A percentile compares a stretch with the other conserved stretches of the same genome.
Conservation (phyloP, 1,140 invertebrate genomes). For the Hetaerina americana region DNA sequence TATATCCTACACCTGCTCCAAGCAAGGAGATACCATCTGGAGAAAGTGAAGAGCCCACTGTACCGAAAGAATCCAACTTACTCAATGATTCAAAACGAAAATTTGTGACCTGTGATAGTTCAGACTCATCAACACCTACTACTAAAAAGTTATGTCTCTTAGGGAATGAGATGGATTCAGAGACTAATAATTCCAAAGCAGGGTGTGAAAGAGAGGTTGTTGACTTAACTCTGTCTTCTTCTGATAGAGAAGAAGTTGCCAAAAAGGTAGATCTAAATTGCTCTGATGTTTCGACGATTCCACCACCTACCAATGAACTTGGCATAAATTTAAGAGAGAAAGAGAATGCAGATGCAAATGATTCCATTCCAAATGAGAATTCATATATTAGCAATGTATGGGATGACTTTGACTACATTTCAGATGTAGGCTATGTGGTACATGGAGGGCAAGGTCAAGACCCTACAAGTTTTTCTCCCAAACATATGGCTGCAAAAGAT, state of each 20-base stretch:
- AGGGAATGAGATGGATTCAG: background rate
- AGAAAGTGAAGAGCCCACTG: background rate
- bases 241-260: conserved; percentile 2
- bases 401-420: conserved; percentile 8
- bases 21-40: background rate
- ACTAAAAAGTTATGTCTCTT: background rate
- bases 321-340: too few relatives aligned
- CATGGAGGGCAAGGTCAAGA: too few relatives aligned
- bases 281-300: background rate
- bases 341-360: too few relatives aligned
- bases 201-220: background rate
- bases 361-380: too few relatives aligned
- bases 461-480: too few relatives aligned
- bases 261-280: background rate
- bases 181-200: too few relatives aligned
- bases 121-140: background rate
- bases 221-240: background rate
- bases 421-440: background rate
- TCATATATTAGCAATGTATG: conserved; percentile 7
- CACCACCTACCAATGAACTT: background rate
- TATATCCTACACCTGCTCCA: background rate
- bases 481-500: too few relatives aligned
- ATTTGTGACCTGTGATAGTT: background rate
- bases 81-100: background rate
- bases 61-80: background rate